These are phyloP conservation scores for Dendronephthya gigantea DNA, from an alignment of 64 coral and sea anemone genomes.

Conservation along the genomic window DNA sequence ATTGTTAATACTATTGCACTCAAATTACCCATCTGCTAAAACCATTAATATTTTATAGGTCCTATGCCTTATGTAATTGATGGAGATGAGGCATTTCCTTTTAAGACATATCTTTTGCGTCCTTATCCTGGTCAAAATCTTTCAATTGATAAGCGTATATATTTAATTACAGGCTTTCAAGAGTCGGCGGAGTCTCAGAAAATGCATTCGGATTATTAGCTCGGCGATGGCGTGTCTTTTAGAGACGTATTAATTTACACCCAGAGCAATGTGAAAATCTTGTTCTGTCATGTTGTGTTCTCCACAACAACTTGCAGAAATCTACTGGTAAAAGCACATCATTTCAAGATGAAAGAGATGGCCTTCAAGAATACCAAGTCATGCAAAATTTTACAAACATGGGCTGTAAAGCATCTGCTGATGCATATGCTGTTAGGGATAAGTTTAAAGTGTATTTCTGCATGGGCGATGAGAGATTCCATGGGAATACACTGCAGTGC, in stretches of 20 bases:
- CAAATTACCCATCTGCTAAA: too few species aligned
- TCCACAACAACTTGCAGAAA: not conserved
- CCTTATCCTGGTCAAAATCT: not conserved
- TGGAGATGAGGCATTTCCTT: not conserved
- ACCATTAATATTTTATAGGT: too few species aligned
- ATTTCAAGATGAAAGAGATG: not conserved
- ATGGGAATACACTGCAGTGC: too few species aligned
- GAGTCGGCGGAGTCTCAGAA: not conserved
- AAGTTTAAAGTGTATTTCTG: not conserved
- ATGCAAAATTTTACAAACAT: not conserved
- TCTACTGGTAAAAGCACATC: not conserved
- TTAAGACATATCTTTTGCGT: not conserved
- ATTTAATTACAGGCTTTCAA: not conserved
- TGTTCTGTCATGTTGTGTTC: not conserved
- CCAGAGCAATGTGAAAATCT: not conserved
- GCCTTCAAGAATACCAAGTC: not conserved
- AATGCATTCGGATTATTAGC: not conserved
- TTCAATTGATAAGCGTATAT: not conserved
- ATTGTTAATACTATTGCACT: too few species aligned
- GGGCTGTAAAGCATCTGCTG: not conserved
- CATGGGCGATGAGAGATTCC: too few species aligned
- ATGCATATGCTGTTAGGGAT: not conserved
- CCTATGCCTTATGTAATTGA: not conserved
- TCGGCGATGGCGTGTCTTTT: not conserved
- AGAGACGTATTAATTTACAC: not conserved